These are phyloP conservation scores for Hyposmocoma kahamanoa DNA, from an alignment of 1,140 invertebrate species.

Conservation along the genomic window DNA sequence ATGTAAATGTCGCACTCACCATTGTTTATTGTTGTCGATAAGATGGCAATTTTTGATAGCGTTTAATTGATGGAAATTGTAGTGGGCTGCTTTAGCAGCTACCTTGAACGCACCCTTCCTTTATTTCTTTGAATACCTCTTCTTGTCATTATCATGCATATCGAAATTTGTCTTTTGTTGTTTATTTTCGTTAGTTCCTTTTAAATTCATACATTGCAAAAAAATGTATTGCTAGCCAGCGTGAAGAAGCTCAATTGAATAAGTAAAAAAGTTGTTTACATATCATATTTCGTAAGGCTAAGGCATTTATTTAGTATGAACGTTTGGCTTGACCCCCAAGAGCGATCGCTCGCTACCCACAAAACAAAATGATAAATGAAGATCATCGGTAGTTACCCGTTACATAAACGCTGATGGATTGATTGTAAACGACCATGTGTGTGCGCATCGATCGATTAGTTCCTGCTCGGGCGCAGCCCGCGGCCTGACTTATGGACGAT, in stretches of 20 bases:
- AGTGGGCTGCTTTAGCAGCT: too few species aligned
- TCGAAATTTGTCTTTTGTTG: background rate
- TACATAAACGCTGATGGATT: conserved; percentile 69
- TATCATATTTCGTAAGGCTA: conserved; percentile 28
- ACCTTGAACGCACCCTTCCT: background rate
- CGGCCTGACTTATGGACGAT: conserved; percentile 46
- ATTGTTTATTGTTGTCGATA: conserved; percentile 40
- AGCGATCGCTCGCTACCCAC: conserved; percentile 49
- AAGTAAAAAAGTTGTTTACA: conserved; percentile 33
- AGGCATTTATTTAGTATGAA: conserved; percentile 37
- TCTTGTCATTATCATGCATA: too few species aligned
- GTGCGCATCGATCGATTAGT: conserved; percentile 64
- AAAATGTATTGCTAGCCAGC: background rate
- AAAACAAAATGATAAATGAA: conserved; percentile 71
- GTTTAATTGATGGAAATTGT: conserved; percentile 24
- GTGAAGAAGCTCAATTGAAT: conserved; percentile 4
- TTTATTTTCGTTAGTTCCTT: too few species aligned
- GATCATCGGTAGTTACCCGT: conserved; percentile 62
- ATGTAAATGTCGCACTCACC: conserved; percentile 37
- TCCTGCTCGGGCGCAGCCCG: conserved; percentile 37
- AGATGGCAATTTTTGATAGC: conserved; percentile 27
- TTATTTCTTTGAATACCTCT: background rate
- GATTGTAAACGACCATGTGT: conserved; percentile 59
- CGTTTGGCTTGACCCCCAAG: conserved; percentile 49
- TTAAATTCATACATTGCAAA: too few species aligned